Evolutionary conservation across 2,113 vertebrate genomes (phyloP).

Genomic region (Oreochromis niloticus): DNA sequence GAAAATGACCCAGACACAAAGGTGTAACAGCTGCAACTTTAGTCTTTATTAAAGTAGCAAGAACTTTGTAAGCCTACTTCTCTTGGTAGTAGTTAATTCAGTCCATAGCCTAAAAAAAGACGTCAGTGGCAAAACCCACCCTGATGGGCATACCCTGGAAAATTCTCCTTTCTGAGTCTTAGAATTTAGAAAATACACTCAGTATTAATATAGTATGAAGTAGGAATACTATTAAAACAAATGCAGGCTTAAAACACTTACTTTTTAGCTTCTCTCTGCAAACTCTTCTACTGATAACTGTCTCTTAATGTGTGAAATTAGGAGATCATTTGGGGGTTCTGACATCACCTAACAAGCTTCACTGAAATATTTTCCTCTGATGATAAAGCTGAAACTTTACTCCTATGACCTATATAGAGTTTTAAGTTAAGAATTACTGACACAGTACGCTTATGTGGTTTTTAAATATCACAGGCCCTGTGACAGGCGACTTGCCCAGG

Average conservation of each 20-base stretch:
- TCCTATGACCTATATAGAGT: neutral
- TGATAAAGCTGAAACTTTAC: neutral
- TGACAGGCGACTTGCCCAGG: neutral
- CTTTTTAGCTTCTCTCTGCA: neutral
- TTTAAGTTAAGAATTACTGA: neutral
- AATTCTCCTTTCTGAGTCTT: rapidly evolving
- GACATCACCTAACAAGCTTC: neutral
- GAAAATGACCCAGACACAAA: neutral
- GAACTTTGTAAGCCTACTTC: neutral
- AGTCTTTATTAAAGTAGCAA: neutral
- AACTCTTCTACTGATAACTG: neutral
- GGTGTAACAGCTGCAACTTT: neutral
- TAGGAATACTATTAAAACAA: neutral
- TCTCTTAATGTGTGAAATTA: neutral
- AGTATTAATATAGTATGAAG: neutral
- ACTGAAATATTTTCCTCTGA: neutral
- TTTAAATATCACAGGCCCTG: neutral
- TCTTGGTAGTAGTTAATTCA: neutral
- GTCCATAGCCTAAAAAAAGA: neutral
- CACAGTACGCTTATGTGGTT: neutral
- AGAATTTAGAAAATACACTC: neutral
- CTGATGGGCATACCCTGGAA: neutral
- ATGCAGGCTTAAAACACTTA: neutral
- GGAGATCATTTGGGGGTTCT: neutral
- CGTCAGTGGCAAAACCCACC: neutral